Conservation (phyloP, 2,888 invertebrate genomes). For the Apoderus coryli region DNA sequence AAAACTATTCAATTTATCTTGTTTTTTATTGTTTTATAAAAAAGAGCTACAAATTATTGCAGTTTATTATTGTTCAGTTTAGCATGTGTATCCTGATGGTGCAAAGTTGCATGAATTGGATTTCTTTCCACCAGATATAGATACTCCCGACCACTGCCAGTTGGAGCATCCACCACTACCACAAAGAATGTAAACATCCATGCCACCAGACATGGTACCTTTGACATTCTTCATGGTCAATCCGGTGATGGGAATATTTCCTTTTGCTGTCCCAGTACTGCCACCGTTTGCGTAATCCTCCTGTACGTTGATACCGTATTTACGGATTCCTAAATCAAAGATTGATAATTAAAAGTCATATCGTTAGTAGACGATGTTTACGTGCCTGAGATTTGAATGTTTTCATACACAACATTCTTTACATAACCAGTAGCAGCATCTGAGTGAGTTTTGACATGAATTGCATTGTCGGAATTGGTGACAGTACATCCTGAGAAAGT, state of each 20-base stretch:
- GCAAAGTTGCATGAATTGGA: conserved; percentile 14
- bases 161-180: conserved; percentile 13
- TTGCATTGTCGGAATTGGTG: conserved; percentile 17
- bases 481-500: conserved; percentile 15
- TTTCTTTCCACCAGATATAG: conserved; percentile 12
- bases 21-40: too few species aligned
- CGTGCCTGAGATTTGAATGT: conserved; percentile 15
- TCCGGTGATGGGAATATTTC: conserved; percentile 17
- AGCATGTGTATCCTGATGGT: conserved; percentile 14
- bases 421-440: conserved; percentile 16
- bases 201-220: conserved; percentile 15
- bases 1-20: too few species aligned
- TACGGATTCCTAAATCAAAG: conserved; percentile 12
- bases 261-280: conserved; percentile 13
- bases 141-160: conserved; percentile 16
- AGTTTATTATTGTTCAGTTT: too few species aligned
- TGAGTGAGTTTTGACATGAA: conserved; percentile 18
- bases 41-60: too few species aligned
- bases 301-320: conserved; percentile 17
- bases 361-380: not conserved
- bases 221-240: conserved; percentile 12
- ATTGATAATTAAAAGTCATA: too few species aligned
- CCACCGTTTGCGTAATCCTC: conserved; percentile 16
- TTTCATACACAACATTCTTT: conserved; percentile 15
- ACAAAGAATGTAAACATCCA: conserved; percentile 17